Conservation (phyloP, 1,140 invertebrate genomes). For the Aphaenogaster floridana region DNA sequence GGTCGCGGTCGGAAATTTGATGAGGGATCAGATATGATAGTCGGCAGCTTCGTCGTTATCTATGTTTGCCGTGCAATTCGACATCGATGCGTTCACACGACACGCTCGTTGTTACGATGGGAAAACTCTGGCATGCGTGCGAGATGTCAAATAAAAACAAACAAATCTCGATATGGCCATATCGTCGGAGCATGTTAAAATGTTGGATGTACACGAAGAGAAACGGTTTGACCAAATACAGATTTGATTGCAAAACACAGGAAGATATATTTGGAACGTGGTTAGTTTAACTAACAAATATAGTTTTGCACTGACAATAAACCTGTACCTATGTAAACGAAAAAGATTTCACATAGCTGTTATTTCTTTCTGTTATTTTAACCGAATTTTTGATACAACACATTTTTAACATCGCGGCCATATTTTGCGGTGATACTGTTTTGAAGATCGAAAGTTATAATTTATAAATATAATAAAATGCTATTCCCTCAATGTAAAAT, state of each 20-base stretch:
- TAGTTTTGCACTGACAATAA: slow-evolving; percentile 8
- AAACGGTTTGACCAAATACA: slow-evolving; percentile 42
- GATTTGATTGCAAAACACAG: slow-evolving; percentile 52
- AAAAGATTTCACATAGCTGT: slow-evolving; percentile 4
- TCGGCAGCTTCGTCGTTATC: slow-evolving; percentile 25
- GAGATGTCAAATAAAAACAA: slow-evolving; percentile 56
- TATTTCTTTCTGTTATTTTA: neutral
- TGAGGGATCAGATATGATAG: slow-evolving; percentile 49
- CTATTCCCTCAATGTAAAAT: neutral
- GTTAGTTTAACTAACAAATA: slow-evolving; percentile 57
- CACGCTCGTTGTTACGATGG: neutral
- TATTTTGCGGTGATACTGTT: neutral
- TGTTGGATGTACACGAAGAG: slow-evolving; percentile 18
- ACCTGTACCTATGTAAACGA: neutral
- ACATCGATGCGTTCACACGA: slow-evolving; percentile 47
- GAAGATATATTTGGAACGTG: slow-evolving; percentile 38
- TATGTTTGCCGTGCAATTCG: slow-evolving; percentile 15
- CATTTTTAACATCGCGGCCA: neutral
- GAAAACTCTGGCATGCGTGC: slow-evolving; percentile 29
- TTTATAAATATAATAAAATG: neutral
- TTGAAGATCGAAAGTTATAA: neutral
- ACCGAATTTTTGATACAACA: slow-evolving; percentile 15
- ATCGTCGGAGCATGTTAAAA: slow-evolving; percentile 49
- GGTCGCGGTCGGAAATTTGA: slow-evolving; percentile 57
- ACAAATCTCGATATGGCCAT: slow-evolving; percentile 32